Evolutionary conservation across 2,797 vertebrate genomes (phyloP).

Genomic region (Rhynchonycteris naso): DNA sequence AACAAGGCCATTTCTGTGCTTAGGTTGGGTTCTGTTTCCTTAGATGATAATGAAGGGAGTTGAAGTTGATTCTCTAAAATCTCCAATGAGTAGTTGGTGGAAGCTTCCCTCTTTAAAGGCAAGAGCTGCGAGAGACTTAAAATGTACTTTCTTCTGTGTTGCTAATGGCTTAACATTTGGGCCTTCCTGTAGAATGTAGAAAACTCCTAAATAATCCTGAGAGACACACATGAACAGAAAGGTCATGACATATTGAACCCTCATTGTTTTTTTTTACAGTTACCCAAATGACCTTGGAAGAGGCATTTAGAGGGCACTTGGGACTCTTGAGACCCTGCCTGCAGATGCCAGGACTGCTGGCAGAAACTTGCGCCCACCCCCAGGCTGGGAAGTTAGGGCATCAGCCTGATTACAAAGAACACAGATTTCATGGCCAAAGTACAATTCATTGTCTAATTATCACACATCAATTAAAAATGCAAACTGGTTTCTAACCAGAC

Average conservation of each 20-base stretch:
- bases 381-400: not conserved
- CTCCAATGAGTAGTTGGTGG: not conserved
- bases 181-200: not conserved
- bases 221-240: conserved; percentile 14
- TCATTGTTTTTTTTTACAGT: not conserved
- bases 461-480: not conserved
- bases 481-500: not conserved
- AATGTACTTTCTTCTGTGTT: not conserved
- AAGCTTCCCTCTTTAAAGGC: not conserved
- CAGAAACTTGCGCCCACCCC: not conserved
- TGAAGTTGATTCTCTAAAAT: not conserved
- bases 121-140: not conserved
- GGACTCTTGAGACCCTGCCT: not conserved
- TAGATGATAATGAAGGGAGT: conserved; percentile 1
- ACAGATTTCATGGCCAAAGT: not conserved
- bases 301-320: not conserved
- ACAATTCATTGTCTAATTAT: not conserved
- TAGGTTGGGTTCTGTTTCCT: conserved; percentile 1
- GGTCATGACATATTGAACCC: conserved; percentile 47
- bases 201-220: conserved; percentile 12
- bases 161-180: conserved; percentile 26
- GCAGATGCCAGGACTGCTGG: not conserved
- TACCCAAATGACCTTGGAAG: conserved; percentile 7
- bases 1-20: not conserved
- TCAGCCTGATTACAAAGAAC: not conserved